Conservation (phyloP, 2,797 vertebrate species). For the Loris lydekkerianus region DNA sequence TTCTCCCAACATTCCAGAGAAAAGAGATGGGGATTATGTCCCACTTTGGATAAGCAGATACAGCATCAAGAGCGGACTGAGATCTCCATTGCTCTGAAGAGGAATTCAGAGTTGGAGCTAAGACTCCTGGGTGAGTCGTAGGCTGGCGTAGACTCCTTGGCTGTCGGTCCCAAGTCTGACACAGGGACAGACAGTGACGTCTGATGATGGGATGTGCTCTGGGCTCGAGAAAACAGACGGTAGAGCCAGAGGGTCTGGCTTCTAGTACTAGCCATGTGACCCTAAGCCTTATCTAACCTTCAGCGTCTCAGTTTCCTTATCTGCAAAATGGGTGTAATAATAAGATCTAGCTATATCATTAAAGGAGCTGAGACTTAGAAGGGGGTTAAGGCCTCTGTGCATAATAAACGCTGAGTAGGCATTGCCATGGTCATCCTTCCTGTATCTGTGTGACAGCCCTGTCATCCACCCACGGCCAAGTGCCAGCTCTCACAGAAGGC, state of each 20-base stretch:
- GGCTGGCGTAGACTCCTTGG: not conserved
- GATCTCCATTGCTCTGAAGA: not conserved
- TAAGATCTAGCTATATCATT: not conserved
- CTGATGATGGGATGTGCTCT: accelerated
- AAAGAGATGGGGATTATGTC: not conserved
- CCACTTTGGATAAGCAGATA: not conserved
- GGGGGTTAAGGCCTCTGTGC: not conserved
- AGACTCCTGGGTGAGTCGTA: not conserved
- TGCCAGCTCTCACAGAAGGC: not conserved
- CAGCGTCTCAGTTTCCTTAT: not conserved
- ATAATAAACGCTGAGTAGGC: accelerated
- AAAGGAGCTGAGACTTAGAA: not conserved
- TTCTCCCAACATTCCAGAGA: slow-evolving; percentile 21
- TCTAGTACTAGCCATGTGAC: not conserved
- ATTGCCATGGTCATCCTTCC: accelerated
- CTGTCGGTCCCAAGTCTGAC: not conserved
- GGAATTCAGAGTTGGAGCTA: not conserved
- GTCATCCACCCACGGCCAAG: not conserved
- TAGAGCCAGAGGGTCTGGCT: not conserved
- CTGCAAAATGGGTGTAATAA: not conserved
- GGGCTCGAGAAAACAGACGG: not conserved
- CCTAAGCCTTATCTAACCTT: not conserved
- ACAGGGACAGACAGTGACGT: not conserved
- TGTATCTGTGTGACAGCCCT: not conserved
- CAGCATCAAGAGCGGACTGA: not conserved